Base-by-base conservation (phyloP, 2,113 vertebrate species). In the Nyctibius bracteatus region DNA sequence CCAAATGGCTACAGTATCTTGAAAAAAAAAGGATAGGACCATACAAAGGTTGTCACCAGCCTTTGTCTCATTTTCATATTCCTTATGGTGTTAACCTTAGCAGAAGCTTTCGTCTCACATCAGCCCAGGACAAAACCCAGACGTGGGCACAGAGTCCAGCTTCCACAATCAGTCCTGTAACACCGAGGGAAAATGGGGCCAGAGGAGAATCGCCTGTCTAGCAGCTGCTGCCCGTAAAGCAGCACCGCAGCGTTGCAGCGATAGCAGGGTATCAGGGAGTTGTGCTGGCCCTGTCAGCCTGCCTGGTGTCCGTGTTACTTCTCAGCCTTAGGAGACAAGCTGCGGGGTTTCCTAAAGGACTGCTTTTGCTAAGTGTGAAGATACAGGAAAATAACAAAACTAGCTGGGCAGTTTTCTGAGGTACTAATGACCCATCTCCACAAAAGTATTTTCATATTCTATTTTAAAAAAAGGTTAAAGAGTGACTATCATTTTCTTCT, bases 121-220 rank as follows among this genome's bases (percentile, higher is more conserved):
- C 74, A 75, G 14, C n/a, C 68, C 59, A 37, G 57, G 57, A 67
- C 43, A 62, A 72, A 77, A 31, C 24, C 25, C 0, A 3, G 54
- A 39, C 1, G 2, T 0, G 3, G 52, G 59, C 88, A 41, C 3
- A 8, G 59, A 46, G 25, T 52, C 62, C 8, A 2, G 19, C 74
- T 65, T 54, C 67, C 62, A 43, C 49, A 16, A 3, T 39, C 71
- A 17, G 28, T 28, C 47, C 59, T 12, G 5, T 37, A 63, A 58
- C 19, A 28, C 22, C 0, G 1, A 54, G 31, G 31, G 15, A n/a
- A 15, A 22, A 24, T 1, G 9, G 44, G 46, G 47, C 30, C 25
- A 4, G 41, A n/a, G 54, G 31, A 91, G 72, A 28, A 72, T 21
- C 16, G 75, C 61, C 52, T 62, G 49, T 31, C 66, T 7, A 30